Percentiles rank a stretch among this genome's conserved stretches.
Conservation (phyloP, 2,888 invertebrate genomes). For the Silvanus unidentatus region DNA sequence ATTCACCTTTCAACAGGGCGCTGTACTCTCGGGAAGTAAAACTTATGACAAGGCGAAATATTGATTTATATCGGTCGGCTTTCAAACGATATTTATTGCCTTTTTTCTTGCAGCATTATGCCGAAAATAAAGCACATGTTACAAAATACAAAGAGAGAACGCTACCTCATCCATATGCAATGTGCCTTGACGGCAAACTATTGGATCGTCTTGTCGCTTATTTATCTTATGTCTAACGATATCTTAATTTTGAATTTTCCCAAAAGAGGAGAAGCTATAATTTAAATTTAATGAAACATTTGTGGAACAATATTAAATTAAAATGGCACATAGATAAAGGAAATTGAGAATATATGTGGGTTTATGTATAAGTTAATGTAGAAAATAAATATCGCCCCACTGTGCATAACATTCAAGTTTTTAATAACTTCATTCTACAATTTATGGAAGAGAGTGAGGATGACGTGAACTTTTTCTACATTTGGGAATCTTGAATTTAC, state of each 20-base stretch:
- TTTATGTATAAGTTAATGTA: too few species aligned
- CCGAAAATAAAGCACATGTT: slow-evolving; percentile 29
- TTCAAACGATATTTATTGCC: slow-evolving; percentile 28
- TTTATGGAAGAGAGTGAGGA: too few species aligned
- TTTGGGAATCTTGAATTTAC: too few species aligned
- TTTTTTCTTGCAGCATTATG: slow-evolving; percentile 26
- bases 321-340: too few species aligned
- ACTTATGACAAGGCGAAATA: slow-evolving; percentile 26
- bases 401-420: too few species aligned
- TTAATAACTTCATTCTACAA: too few species aligned
- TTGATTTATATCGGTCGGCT: slow-evolving; percentile 31
- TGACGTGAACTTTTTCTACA: too few species aligned
- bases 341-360: too few species aligned
- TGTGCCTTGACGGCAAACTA: slow-evolving; percentile 15
- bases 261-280: too few species aligned
- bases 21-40: slow-evolving; percentile 23
- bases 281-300: too few species aligned
- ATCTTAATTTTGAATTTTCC: slow-evolving; percentile 1
- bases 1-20: slow-evolving; percentile 21
- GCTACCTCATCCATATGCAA: slow-evolving; percentile 28
- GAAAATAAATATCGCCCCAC: too few species aligned
- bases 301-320: too few species aligned
- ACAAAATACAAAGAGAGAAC: slow-evolving; percentile 11
- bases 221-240: slow-evolving; percentile 7
- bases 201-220: slow-evolving; percentile 15